A percentile compares a stretch with the other conserved stretches of the same genome.
Conservation (phyloP, 1,140 invertebrate genomes). For the Lepidurus arcticus region DNA sequence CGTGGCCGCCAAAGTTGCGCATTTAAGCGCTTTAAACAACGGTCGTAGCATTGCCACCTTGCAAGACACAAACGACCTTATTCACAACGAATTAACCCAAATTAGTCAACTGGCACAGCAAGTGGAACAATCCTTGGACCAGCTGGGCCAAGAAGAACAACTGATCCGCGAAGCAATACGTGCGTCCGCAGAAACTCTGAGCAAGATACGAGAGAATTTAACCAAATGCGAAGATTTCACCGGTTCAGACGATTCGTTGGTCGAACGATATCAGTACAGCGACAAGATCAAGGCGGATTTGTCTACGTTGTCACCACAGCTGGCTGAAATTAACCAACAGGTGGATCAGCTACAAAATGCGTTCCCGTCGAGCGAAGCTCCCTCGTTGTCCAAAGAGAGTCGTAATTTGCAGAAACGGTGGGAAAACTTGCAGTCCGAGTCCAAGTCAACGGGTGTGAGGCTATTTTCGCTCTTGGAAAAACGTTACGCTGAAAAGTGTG, state of each 20-base stretch:
- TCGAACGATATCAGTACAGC: slow-evolving; percentile 61
- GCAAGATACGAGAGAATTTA: slow-evolving; percentile 72
- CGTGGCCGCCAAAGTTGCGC: slow-evolving; percentile 69
- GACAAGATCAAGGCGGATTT: slow-evolving; percentile 64
- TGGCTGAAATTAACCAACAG: slow-evolving; percentile 60
- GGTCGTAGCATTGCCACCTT: slow-evolving; percentile 63
- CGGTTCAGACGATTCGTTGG: slow-evolving; percentile 74
- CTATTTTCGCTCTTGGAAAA: slow-evolving; percentile 77
- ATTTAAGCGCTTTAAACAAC: slow-evolving; percentile 72
- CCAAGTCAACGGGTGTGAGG: slow-evolving; percentile 72
- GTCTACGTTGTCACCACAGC: slow-evolving; percentile 51
- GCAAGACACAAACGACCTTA: slow-evolving; percentile 57
- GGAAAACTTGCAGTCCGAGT: slow-evolving; percentile 63
- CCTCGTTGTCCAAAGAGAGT: slow-evolving; percentile 66
- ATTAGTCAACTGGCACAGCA: slow-evolving; percentile 53
- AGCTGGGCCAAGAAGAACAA: slow-evolving; percentile 66
- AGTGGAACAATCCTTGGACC: slow-evolving; percentile 63
- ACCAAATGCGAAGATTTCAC: slow-evolving; percentile 87
- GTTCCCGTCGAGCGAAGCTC: slow-evolving; percentile 68
- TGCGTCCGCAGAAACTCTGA: slow-evolving; percentile 58
- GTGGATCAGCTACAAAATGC: slow-evolving; percentile 66
- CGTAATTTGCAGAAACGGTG: slow-evolving; percentile 68
- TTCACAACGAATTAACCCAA: slow-evolving; percentile 65
- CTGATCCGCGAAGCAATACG: slow-evolving; percentile 65
- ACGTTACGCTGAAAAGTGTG: slow-evolving; percentile 76